Percentiles rank a stretch among this genome's conserved stretches.
Evolutionary conservation across 1,140 invertebrate genomes (phyloP).

Genomic region (Lerema accius): DNA sequence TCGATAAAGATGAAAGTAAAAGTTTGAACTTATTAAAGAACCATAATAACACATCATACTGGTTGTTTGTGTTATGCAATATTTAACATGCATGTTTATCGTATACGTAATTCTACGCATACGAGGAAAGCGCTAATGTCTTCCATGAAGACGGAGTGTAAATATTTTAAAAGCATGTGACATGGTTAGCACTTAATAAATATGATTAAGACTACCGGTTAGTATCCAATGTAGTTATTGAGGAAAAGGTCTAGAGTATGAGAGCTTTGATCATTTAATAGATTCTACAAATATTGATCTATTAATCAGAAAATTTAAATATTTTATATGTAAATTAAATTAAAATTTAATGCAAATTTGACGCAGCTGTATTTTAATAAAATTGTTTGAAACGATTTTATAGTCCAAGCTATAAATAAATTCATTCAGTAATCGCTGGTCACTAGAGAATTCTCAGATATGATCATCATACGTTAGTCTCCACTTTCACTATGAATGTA

Average conservation of each 20-base stretch:
- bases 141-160: not conserved
- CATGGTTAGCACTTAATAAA: not conserved
- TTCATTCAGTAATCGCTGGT: too few relatives aligned
- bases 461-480: constrained; percentile 1
- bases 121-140: not conserved
- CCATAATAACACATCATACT: not conserved
- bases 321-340: too few relatives aligned
- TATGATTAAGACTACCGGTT: too few relatives aligned
- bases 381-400: too few relatives aligned
- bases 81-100: not conserved
- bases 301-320: too few relatives aligned
- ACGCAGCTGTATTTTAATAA: too few relatives aligned
- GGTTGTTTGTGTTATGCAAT: not conserved
- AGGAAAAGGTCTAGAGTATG: too few relatives aligned
- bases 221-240: too few relatives aligned
- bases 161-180: not conserved
- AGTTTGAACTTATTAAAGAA: not conserved
- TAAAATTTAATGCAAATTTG: too few relatives aligned
- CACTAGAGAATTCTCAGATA: not conserved
- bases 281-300: too few relatives aligned
- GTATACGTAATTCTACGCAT: not conserved
- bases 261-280: too few relatives aligned
- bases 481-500: constrained; percentile 23
- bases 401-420: too few relatives aligned
- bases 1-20: not conserved